A percentile compares a stretch with the other conserved stretches of the same genome.
These are phyloP conservation scores for Lordiphosa clarofinis DNA, from an alignment of 1,140 invertebrate genomes.

Conservation along the genomic window DNA sequence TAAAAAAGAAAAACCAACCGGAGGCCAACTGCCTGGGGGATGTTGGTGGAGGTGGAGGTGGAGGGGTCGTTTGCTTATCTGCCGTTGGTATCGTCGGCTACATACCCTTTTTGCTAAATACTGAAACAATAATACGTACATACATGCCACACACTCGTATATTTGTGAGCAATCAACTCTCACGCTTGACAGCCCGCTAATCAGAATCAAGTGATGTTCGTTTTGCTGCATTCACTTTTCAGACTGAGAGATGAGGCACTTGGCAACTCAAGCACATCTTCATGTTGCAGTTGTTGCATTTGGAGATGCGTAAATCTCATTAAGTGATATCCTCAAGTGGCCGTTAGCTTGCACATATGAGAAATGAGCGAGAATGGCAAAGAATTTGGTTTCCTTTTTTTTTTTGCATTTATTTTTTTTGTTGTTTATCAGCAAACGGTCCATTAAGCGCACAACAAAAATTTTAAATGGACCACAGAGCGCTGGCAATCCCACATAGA, in stretches of 20 bases:
- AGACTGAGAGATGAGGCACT: constrained; percentile 33
- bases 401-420: constrained; percentile 16
- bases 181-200: constrained; percentile 77
- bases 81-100: constrained; percentile 39
- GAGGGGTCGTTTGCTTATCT: constrained; percentile 25
- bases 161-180: constrained; percentile 42
- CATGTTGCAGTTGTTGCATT: constrained; percentile 62
- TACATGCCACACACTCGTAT: background rate
- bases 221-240: constrained; percentile 47
- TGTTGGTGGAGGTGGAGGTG: constrained; percentile 6
- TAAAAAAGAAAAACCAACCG: constrained; percentile 36
- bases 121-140: constrained; percentile 22
- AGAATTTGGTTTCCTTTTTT: constrained; percentile 32
- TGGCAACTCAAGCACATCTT: constrained; percentile 75
- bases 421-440: constrained; percentile 65
- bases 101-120: constrained; percentile 6
- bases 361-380: constrained; percentile 45
- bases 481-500: constrained; percentile 8
- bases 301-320: constrained; percentile 75
- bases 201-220: constrained; percentile 78
- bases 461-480: constrained; percentile 20
- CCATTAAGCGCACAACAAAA: constrained; percentile 52
- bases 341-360: constrained; percentile 67
- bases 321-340: constrained; percentile 78
- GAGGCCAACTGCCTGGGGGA: constrained; percentile 31